phyloP scores from a whole-genome alignment of 2,797 vertebrate genomes.

The Aulostomus chinensis region DNA sequence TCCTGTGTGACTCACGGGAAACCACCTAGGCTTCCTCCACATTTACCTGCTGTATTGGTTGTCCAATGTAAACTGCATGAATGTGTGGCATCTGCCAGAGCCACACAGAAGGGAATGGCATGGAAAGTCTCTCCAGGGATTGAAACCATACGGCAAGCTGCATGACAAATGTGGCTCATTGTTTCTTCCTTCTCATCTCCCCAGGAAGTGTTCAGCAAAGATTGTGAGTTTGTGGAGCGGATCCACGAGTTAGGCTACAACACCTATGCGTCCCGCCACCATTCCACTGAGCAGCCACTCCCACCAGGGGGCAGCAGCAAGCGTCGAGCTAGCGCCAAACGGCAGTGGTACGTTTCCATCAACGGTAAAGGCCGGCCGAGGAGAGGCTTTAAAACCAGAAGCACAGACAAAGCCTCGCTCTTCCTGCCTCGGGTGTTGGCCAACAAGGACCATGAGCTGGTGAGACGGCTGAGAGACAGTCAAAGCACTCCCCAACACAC shows the following conservation, averaged over 20 bases:
- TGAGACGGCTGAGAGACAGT: conserved; percentile 81
- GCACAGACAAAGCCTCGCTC: conserved; percentile 95
- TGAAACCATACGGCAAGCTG: conserved; percentile 8
- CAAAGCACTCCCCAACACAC: conserved; percentile 32
- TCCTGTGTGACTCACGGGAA: too few species aligned
- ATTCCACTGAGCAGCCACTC: conserved; percentile 81
- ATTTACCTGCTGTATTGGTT: too few species aligned
- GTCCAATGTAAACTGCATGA: too few species aligned
- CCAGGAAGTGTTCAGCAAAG: conserved; percentile 89
- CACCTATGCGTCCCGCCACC: conserved; percentile 91
- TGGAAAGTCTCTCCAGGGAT: background rate
- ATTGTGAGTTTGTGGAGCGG: conserved; percentile 97
- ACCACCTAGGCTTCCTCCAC: too few species aligned
- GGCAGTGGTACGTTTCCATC: conserved; percentile 95
- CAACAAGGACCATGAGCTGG: conserved; percentile 92
- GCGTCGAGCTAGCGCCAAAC: conserved; percentile 82
- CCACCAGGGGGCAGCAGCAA: conserved; percentile 53
- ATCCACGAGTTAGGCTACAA: conserved; percentile 97
- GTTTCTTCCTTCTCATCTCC: conserved; percentile 21
- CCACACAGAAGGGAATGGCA: too few species aligned
- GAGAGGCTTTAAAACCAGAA: conserved; percentile 91
- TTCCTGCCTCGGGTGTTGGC: conserved; percentile 94
- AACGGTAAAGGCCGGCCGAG: conserved; percentile 96
- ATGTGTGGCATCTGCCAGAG: too few species aligned
- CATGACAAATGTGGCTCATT: conserved; percentile 13